These are phyloP conservation scores for Tangara arthus DNA, from an alignment of 2,797 vertebrate genomes.

Conservation along the genomic window DNA sequence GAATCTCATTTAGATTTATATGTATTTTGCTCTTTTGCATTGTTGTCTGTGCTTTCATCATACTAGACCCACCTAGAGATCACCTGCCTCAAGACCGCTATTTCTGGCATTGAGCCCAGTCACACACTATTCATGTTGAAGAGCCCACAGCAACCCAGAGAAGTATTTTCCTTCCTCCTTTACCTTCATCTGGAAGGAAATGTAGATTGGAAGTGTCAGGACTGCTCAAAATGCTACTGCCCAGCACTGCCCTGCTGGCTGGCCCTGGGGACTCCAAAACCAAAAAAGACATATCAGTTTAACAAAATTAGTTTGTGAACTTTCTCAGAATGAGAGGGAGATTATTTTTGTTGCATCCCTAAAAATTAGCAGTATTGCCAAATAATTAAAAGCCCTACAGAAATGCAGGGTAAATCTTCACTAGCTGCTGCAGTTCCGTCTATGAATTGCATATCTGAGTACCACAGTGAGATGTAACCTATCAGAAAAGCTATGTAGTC, in stretches of 20 bases:
- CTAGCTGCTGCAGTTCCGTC: background rate
- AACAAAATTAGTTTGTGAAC: background rate
- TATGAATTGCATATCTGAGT: background rate
- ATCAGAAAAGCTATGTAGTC: background rate
- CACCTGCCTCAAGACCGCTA: background rate
- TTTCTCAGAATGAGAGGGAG: background rate
- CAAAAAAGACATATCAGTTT: fast-evolving
- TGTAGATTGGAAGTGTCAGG: background rate
- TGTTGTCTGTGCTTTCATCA: background rate
- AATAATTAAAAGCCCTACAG: background rate
- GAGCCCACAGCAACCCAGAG: background rate
- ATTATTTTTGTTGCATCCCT: background rate
- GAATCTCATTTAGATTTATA: background rate
- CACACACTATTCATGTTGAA: background rate
- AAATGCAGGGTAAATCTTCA: background rate
- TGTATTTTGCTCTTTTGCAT: background rate
- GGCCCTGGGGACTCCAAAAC: background rate
- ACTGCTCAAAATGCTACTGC: background rate
- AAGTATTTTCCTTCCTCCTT: background rate
- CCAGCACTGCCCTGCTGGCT: background rate
- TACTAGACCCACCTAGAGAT: background rate
- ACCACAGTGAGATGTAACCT: background rate
- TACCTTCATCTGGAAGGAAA: background rate
- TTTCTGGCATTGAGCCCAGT: background rate
- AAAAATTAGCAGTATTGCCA: background rate